Percentiles rank a stretch among this genome's conserved stretches.
Evolutionary conservation across 2,113 vertebrate species (phyloP).

Genomic region (Mesoclemmys tuberculata): DNA sequence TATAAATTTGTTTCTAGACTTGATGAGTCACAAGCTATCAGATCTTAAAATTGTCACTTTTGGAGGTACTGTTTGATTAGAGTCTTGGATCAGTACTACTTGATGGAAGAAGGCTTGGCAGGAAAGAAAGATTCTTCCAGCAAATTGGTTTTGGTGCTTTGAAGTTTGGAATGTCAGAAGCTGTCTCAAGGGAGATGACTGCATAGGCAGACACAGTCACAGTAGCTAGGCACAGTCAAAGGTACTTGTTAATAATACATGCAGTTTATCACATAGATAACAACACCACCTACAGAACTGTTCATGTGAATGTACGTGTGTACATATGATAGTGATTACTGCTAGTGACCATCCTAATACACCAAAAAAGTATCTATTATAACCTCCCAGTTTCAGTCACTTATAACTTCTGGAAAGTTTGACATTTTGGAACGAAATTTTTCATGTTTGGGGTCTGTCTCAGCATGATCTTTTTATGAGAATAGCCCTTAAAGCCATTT

Average conservation of each 20-base stretch:
- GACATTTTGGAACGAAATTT: neutral
- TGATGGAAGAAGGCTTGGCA: neutral
- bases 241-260: neutral
- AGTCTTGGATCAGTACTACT: neutral
- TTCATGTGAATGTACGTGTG: fast-evolving
- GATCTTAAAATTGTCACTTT: neutral
- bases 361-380: neutral
- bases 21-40: neutral
- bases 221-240: fast-evolving
- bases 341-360: neutral
- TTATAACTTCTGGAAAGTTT: neutral
- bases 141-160: neutral
- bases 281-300: neutral
- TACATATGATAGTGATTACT: neutral
- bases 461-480: neutral
- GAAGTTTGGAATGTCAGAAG: neutral
- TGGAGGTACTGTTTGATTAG: fast-evolving
- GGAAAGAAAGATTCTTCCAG: neutral
- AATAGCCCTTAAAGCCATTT: neutral
- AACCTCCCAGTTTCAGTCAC: neutral
- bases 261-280: neutral
- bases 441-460: neutral
- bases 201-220: neutral
- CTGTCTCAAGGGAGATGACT: neutral
- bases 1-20: neutral